Evolutionary conservation across 1,140 invertebrate genomes (phyloP).

Genomic region (Drosophila sturtevanti): DNA sequence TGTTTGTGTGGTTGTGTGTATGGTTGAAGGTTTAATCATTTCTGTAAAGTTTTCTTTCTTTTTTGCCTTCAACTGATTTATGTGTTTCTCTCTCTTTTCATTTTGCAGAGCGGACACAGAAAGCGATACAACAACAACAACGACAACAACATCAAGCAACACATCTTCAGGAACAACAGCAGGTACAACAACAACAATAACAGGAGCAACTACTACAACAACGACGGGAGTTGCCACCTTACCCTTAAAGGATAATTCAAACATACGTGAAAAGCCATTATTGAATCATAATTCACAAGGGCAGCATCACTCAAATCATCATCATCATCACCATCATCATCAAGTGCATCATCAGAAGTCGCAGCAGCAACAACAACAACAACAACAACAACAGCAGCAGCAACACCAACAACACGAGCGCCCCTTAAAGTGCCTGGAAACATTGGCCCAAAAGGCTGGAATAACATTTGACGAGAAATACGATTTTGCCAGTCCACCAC

Average conservation of each 20-base stretch:
- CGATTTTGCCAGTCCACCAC: conserved; percentile 84
- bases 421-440: conserved; percentile 87
- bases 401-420: conserved; percentile 72
- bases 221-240: conserved; percentile 30
- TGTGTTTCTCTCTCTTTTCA: background rate
- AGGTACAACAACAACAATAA: conserved; percentile 6
- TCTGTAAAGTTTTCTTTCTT: conserved; percentile 4
- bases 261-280: conserved; percentile 61
- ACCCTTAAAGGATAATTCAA: conserved; percentile 78
- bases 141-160: conserved; percentile 28
- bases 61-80: conserved; percentile 5
- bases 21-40: conserved; percentile 6
- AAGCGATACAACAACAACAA: conserved; percentile 53
- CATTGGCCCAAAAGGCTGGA: conserved; percentile 87
- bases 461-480: conserved; percentile 88
- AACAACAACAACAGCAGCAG: conserved; percentile 40
- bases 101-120: conserved; percentile 70
- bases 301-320: conserved; percentile 24
- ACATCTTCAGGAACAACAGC: conserved; percentile 14
- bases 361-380: conserved; percentile 32
- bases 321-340: conserved; percentile 31
- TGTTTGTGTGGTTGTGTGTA: conserved; percentile 28
- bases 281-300: conserved; percentile 29
- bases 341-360: conserved; percentile 47
- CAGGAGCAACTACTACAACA: conserved; percentile 28